Evolutionary conservation across 2,113 vertebrate genomes (phyloP).

Genomic region (Peucedramus taeniatus): DNA sequence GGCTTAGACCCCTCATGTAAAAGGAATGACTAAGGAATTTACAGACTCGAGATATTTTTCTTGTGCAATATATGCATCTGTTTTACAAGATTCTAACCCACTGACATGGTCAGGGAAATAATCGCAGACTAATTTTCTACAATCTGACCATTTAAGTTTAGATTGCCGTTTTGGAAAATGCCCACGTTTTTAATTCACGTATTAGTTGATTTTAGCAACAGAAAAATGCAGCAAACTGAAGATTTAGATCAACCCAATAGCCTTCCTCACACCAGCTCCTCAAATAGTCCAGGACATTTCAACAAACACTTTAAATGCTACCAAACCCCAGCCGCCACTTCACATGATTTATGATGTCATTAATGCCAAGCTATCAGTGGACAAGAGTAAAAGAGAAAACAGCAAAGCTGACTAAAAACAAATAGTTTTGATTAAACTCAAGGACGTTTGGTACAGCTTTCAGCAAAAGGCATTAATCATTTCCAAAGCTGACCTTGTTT

Average conservation of each 20-base stretch:
- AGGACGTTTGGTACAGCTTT: constrained; percentile 96
- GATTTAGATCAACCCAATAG: constrained; percentile 46
- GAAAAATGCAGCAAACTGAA: constrained; percentile 32
- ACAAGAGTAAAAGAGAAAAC: constrained; percentile 97
- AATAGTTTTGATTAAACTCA: constrained; percentile 99
- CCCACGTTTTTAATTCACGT: not conserved
- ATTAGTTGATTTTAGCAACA: not conserved
- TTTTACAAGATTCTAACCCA: not conserved
- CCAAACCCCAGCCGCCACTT: constrained; percentile 88
- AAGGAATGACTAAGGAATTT: not conserved
- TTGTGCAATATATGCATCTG: not conserved
- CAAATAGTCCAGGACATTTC: constrained; percentile 76
- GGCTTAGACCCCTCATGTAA: not conserved
- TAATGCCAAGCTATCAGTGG: constrained; percentile 99
- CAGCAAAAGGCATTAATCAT: constrained; percentile 97
- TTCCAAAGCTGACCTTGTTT: constrained; percentile 88
- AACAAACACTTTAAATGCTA: constrained; percentile 86
- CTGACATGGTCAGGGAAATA: not conserved
- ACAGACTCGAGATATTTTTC: not conserved
- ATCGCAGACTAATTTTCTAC: not conserved
- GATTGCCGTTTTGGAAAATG: not conserved
- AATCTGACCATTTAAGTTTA: not conserved
- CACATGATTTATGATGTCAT: constrained; percentile 97
- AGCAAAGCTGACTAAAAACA: constrained; percentile 94
- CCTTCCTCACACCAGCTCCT: constrained; percentile 74